phyloP scores from a whole-genome alignment of 2,888 invertebrate genomes.

The Chymomyza procnemis region DNA sequence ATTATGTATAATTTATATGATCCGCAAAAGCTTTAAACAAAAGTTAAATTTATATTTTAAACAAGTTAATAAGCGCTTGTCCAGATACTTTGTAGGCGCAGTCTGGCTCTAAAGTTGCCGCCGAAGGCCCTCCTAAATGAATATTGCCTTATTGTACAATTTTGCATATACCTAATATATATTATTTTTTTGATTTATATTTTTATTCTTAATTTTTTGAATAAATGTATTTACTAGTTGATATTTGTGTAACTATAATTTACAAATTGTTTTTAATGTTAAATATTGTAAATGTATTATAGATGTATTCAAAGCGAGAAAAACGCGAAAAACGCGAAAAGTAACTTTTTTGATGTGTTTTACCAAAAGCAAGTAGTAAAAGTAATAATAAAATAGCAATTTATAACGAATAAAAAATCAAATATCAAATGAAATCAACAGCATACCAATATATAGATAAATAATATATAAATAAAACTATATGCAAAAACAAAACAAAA shows the following conservation, averaged over 20 bases:
- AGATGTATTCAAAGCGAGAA: not conserved
- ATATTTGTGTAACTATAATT: not conserved
- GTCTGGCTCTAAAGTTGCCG: not conserved
- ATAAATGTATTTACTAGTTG: not conserved
- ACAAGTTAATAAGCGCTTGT: not conserved
- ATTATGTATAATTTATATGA: slow-evolving; percentile 40
- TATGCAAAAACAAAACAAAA: not conserved
- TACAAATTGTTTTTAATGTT: not conserved
- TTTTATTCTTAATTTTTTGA: too few species aligned
- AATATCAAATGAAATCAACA: not conserved
- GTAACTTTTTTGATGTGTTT: not conserved
- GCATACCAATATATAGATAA: not conserved
- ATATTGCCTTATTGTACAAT: slow-evolving; percentile 65
- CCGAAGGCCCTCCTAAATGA: slow-evolving; percentile 9
- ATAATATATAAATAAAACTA: not conserved
- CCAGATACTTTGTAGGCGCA: not conserved
- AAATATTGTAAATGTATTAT: not conserved
- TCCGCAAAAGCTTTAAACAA: not conserved
- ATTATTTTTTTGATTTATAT: too few species aligned
- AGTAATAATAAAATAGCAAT: not conserved
- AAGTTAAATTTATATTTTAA: slow-evolving; percentile 29
- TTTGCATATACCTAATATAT: slow-evolving; percentile 28
- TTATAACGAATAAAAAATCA: not conserved
- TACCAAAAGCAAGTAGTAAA: not conserved
- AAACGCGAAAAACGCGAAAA: not conserved